A percentile compares a stretch with the other conserved stretches of the same genome.
Conservation (phyloP, 2,888 invertebrate species). For the Gymnocheta viridis region DNA sequence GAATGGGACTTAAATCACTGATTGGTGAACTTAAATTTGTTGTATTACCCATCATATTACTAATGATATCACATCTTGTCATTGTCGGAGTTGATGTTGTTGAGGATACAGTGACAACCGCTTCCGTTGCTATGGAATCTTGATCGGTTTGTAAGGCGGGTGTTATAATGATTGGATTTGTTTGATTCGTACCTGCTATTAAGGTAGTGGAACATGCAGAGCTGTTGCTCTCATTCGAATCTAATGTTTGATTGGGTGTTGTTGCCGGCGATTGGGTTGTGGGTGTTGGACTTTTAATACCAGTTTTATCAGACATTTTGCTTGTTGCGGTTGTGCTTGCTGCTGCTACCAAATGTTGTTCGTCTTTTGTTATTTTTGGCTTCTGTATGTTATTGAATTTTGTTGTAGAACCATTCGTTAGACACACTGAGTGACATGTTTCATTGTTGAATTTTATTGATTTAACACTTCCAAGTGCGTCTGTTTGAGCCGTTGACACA, state of each 20-base stretch:
- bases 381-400: constrained; percentile 36
- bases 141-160: constrained; percentile 53
- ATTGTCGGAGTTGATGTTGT: constrained; percentile 47
- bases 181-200: constrained; percentile 24
- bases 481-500: constrained; percentile 73
- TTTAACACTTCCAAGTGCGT: constrained; percentile 63
- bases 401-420: constrained; percentile 55
- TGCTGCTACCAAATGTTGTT: constrained; percentile 30
- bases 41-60: constrained; percentile 13
- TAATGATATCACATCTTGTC: constrained; percentile 35
- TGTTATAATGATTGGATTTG: constrained; percentile 51
- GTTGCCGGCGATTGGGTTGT: constrained; percentile 72
- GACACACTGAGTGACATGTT: constrained; percentile 59
- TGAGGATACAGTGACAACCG: constrained; percentile 33
- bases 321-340: constrained; percentile 12
- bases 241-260: constrained; percentile 54
- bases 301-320: constrained; percentile 62
- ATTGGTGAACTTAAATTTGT: constrained; percentile 19
- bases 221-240: constrained; percentile 35
- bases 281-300: constrained; percentile 69
- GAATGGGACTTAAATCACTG: constrained; percentile 26
- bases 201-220: constrained; percentile 37
- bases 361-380: constrained; percentile 27
- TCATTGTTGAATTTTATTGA: constrained; percentile 68
- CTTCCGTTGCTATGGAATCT: constrained; percentile 45